These are phyloP conservation scores for Sardina pilchardus DNA, from an alignment of 2,113 vertebrate species.

Conservation along the genomic window DNA sequence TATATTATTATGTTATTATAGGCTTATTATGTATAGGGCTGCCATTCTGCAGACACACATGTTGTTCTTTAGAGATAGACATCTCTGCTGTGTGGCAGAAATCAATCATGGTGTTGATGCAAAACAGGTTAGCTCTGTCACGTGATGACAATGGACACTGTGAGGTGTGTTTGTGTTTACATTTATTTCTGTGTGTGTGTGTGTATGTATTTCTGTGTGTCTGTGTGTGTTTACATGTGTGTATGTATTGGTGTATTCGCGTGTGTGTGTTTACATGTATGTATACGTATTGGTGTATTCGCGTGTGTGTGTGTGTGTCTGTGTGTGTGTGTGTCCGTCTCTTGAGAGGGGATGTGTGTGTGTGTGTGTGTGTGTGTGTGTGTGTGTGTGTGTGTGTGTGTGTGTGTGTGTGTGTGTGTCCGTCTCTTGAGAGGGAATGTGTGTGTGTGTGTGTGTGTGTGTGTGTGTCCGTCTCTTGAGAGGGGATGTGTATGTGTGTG, in stretches of 20 bases:
- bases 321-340: constrained; percentile 34
- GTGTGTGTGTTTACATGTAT: not conserved
- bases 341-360: not conserved
- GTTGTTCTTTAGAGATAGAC: not conserved
- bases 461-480: constrained; percentile 23
- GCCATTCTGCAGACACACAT: not conserved
- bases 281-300: not conserved
- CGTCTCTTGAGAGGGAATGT: not conserved
- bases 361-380: not conserved
- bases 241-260: not conserved
- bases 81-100: not conserved
- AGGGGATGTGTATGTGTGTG: constrained; percentile 17
- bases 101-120: not conserved
- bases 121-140: not conserved
- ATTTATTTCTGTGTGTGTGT: not conserved
- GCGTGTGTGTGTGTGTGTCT: constrained; percentile 21
- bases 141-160: not conserved
- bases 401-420: constrained; percentile 15
- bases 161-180: not conserved
- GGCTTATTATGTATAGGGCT: too few relatives aligned
- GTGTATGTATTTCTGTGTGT: not conserved
- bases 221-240: too few relatives aligned
- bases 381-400: constrained; percentile 8
- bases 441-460: not conserved
- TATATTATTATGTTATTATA: too few relatives aligned